Conservation (phyloP, 1,140 invertebrate genomes). For the Nymphalis io region DNA sequence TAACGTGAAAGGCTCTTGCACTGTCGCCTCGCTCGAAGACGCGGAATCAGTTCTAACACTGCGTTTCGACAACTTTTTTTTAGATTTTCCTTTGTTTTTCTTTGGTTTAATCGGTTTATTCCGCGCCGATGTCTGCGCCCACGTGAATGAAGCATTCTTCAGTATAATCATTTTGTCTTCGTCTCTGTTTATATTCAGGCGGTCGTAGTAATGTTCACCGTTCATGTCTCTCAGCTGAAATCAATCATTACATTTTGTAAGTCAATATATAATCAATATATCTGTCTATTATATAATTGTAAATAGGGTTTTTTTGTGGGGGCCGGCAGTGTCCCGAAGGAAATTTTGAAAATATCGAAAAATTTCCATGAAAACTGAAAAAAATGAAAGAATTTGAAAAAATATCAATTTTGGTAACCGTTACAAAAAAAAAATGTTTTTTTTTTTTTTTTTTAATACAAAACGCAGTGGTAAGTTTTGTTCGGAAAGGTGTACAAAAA, state of each 20-base stretch:
- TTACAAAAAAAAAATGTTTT: too few relatives aligned
- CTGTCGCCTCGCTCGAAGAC: conserved; percentile 46
- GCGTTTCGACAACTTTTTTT: conserved; percentile 60
- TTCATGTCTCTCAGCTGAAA: conserved; percentile 84
- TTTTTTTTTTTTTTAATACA: too few relatives aligned
- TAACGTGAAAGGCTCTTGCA: conserved; percentile 75
- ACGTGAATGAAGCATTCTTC: conserved; percentile 78
- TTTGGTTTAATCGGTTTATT: conserved; percentile 46
- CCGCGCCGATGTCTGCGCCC: conserved; percentile 56
- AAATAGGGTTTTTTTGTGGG: too few relatives aligned
- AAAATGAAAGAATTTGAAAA: too few relatives aligned
- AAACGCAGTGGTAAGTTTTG: too few relatives aligned
- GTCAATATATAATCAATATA: too few relatives aligned
- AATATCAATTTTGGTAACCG: too few relatives aligned
- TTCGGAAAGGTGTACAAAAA: too few relatives aligned
- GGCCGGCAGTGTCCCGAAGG: too few relatives aligned
- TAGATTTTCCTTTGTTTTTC: conserved; percentile 79
- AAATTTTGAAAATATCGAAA: too few relatives aligned
- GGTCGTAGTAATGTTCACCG: conserved; percentile 75
- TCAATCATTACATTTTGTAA: not conserved
- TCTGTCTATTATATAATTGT: too few relatives aligned
- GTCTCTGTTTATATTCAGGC: conserved; percentile 64
- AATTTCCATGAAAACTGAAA: too few relatives aligned
- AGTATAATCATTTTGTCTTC: conserved; percentile 78
- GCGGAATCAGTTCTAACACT: conserved; percentile 52